Conservation (phyloP, 2,888 invertebrate species). For the Macaria notata region DNA sequence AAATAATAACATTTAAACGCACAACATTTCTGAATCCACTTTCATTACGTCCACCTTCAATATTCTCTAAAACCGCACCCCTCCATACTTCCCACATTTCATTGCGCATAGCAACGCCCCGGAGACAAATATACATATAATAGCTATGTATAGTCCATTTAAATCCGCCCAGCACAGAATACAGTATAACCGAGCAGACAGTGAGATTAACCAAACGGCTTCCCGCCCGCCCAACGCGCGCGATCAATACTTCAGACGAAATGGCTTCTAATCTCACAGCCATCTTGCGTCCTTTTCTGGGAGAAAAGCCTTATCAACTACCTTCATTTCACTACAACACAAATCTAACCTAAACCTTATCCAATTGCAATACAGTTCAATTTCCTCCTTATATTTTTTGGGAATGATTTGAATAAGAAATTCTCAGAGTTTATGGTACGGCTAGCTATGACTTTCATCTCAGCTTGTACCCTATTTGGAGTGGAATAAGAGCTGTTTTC, state of each 20-base stretch:
- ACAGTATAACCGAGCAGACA: constrained; percentile 12
- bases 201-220: constrained; percentile 56
- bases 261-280: constrained; percentile 31
- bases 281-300: constrained; percentile 30
- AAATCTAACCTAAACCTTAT: no score
- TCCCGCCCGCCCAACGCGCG: constrained; percentile 27
- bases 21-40: no score
- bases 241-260: constrained; percentile 28
- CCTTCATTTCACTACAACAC: no score
- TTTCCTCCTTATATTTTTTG: no score
- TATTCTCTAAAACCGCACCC: no score
- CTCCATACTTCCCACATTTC: no score
- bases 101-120: constrained; percentile 6
- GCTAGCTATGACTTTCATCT: constrained; percentile 8
- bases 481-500: constrained; percentile 11
- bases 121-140: background rate
- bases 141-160: constrained; percentile 9
- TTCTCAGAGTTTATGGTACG: no score
- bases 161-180: constrained; percentile 16
- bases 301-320: background rate
- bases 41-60: no score
- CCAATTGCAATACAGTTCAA: no score
- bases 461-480: constrained; percentile 14
- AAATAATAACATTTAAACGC: no score
- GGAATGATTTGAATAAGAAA: no score